phyloP scores from a whole-genome alignment of 2,797 vertebrate species.

The Chromobotia macracanthus region DNA sequence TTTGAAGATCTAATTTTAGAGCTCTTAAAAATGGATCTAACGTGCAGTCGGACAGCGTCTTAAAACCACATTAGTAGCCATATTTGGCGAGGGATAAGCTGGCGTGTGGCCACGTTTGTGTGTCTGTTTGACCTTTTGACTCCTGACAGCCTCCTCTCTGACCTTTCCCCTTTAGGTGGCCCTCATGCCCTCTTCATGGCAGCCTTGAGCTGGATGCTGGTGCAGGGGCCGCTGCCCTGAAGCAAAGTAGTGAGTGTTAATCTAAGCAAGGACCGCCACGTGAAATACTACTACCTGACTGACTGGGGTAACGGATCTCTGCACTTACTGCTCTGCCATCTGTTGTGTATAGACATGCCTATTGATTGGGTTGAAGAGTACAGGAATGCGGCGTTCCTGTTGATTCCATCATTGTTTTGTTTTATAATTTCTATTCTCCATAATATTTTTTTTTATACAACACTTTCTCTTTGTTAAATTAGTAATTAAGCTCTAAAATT shows the following conservation, averaged over 20 bases:
- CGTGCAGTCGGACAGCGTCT: neutral
- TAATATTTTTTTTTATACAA: neutral
- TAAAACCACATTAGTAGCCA: constrained; percentile 21
- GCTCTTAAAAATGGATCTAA: neutral
- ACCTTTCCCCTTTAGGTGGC: constrained; percentile 74
- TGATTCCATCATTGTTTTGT: neutral
- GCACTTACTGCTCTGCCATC: neutral
- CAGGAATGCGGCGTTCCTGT: constrained; percentile 18
- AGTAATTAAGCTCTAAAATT: too few species aligned
- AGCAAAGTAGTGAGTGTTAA: constrained; percentile 85
- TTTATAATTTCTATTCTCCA: neutral
- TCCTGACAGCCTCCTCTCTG: constrained; percentile 47
- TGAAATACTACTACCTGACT: constrained; percentile 86
- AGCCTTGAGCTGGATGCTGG: constrained; percentile 84
- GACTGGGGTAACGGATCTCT: constrained; percentile 76
- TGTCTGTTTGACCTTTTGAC: constrained; percentile 60
- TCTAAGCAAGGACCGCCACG: constrained; percentile 80
- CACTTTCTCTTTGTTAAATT: too few species aligned
- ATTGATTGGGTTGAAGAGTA: constrained; percentile 32
- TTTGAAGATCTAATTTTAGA: neutral
- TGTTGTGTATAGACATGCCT: neutral
- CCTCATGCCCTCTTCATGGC: constrained; percentile 83
- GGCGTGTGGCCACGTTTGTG: constrained; percentile 15
- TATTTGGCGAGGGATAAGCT: constrained; percentile 33
- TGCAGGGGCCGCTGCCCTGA: constrained; percentile 83